Evolutionary conservation across 1,140 invertebrate genomes (phyloP), one percentile per base, ranked within the genome.

Genomic region (Armadillidium nasatum): DNA sequence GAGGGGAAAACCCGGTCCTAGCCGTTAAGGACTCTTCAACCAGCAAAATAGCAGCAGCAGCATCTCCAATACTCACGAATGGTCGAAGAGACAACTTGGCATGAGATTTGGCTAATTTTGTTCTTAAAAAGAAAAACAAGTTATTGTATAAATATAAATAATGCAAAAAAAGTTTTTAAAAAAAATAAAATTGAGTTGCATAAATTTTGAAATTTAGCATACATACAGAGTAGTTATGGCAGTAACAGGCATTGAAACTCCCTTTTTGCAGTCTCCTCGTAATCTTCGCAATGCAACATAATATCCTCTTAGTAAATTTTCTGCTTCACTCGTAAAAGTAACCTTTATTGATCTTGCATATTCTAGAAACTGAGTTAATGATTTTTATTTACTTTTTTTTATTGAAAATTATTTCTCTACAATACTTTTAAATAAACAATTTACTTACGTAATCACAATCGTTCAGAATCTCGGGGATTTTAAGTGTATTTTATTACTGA

Each of bases 181-280:
- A 33, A 33, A 33, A 33, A 33, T 33, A 33, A n/a, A n/a, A 33
- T 33, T 33, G 33, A 33, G 1, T 33, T 33, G n/a, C n/a, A n/a
- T n/a, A n/a, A n/a, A n/a, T n/a, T n/a, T n/a, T n/a, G 7, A 60
- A 60, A 13, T 7, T 60, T 60, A 7, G 33, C 1, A 33, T 33
- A 70, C 68, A 4, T 70, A 70, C 68, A 70, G 68, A 22, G 68
- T 33, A 70, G 10, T 21, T 15, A 70, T 70, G 11, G 68, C 68
- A 11, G 23, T 70, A 21, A 23, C 68, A 70, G 68, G 68, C 23
- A 70, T 22, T 11, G 23, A 11, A 22, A 21, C 68, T 21, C 68
- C 68, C 21, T 70, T 11, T 11, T 22, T 33, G 23, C 68, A 70
- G 10, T 70, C 23, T 13, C 68, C 68, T 11, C 68, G 15, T 10